A percentile compares a stretch with the other conserved stretches of the same genome.
phyloP scores from a whole-genome alignment of 64 coral and sea anemone genomes.

The Montipora sp. region DNA sequence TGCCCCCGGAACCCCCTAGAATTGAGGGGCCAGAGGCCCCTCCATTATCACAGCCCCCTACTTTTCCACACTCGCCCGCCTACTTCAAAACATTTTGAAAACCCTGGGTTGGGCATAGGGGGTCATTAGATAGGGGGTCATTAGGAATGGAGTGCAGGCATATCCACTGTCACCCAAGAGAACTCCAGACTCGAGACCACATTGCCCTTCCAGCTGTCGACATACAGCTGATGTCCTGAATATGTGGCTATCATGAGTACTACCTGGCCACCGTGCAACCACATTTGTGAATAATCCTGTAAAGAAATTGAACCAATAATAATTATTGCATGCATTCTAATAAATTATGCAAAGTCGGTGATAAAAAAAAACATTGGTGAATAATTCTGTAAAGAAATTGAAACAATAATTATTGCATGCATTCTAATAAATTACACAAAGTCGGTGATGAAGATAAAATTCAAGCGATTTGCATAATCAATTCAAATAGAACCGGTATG shows the following conservation, averaged over 20 bases:
- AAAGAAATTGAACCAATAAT: background rate
- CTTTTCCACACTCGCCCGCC: constrained; percentile 5
- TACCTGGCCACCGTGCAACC: background rate
- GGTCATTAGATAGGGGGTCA: constrained; percentile 26
- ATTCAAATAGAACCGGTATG: background rate
- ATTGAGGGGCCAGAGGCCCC: constrained; percentile 35
- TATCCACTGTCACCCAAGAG: background rate
- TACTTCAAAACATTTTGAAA: too few relatives aligned
- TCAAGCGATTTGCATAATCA: background rate
- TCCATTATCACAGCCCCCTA: constrained; percentile 18
- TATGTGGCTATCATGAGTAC: background rate
- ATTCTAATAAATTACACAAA: background rate
- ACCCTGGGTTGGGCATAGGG: background rate
- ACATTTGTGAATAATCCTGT: background rate
- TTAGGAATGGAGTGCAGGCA: constrained; percentile 29
- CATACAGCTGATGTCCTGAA: background rate
- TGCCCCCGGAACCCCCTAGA: too few relatives aligned
- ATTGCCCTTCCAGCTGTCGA: background rate
- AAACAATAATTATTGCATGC: background rate
- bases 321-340: background rate
- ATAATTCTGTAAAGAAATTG: background rate
- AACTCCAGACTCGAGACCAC: background rate
- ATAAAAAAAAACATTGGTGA: background rate
- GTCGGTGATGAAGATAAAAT: background rate
- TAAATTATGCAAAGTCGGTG: background rate